Evolutionary conservation across 2,888 invertebrate species (phyloP), one percentile per base, ranked within the genome.

Genomic region (Scelioninae gen. 1): DNA sequence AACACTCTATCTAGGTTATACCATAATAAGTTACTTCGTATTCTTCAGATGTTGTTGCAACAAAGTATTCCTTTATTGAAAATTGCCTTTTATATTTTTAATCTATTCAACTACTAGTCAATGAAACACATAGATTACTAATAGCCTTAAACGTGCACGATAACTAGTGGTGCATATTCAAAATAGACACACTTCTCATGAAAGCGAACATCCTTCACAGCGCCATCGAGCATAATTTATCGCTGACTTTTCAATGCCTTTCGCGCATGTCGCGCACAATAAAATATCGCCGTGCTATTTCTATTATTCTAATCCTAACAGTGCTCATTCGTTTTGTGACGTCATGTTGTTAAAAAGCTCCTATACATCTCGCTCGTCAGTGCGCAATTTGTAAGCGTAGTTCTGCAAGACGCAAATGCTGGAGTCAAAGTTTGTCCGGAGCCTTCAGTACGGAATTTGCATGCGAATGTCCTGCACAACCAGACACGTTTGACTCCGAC

Each of bases 361-460:
- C 66, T 29, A 15, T 16, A 38, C 60, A 38, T 38, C 47, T 16
- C 43, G 49, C 51, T 75, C 51, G 66, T 65, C 66, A 49, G 58
- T 29, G 29, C 34, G 13, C 62, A 68, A 68, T 77, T 77, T 58
- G 68, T 60, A 68, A 66, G 5, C 66, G 66, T 32, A 34, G 55
- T 55, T 43, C n/a, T 31, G 38, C 58, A 31, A 55, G 13, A 29
- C 43, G 43, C 43, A 10, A 16, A n/a, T n/a, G n/a, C n/a, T n/a
- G n/a, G n/a, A 53, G 43, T 34, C 32, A 15, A 76, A 69, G 60
- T 77, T 69, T 62, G 55, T 38, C 65, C 51, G 16, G 56, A 38
- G 32, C 13, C 43, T 63, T 31, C 32, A 8, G 10, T 2, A 4
- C 62, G 43, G 49, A 16, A 60, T 76, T 76, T 60, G 40, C 60